A percentile compares a stretch with the other conserved stretches of the same genome.
phyloP scores from a whole-genome alignment of 2,888 invertebrate species.

The Tetragonisca angustula region DNA sequence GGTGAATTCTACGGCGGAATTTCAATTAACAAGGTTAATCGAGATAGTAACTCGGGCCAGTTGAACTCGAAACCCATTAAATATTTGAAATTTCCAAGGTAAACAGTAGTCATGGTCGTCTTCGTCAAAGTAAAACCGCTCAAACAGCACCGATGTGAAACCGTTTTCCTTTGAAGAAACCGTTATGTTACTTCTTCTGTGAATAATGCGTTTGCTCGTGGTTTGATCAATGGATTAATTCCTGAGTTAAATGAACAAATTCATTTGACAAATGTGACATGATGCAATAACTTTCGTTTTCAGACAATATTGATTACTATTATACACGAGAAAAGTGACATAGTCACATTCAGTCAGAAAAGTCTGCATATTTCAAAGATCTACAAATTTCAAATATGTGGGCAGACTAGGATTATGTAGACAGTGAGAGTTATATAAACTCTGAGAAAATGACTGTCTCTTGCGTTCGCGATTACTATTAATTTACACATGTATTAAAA shows the following conservation, averaged over 20 bases:
- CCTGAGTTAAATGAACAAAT: neutral
- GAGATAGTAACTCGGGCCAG: constrained; percentile 35
- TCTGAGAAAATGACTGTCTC: too few species aligned
- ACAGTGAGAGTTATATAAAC: too few species aligned
- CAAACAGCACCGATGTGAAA: neutral
- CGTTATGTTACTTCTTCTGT: too few species aligned
- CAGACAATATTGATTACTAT: neutral
- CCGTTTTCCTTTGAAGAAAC: neutral
- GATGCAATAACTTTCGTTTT: neutral
- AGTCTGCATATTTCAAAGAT: too few species aligned
- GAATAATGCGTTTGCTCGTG: neutral
- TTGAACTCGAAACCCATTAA: constrained; percentile 24
- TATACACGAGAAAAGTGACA: too few species aligned
- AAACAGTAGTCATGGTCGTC: neutral
- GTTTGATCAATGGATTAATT: neutral
- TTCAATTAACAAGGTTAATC: constrained; percentile 49
- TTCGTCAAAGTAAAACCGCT: neutral
- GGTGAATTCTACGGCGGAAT: constrained; percentile 36
- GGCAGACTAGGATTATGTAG: too few species aligned
- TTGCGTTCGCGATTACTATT: too few species aligned
- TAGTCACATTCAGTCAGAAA: too few species aligned
- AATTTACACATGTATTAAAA: too few species aligned
- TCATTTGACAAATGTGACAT: neutral
- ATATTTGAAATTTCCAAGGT: constrained; percentile 35
- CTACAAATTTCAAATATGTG: too few species aligned